Conservation (phyloP, 64 coral and sea anemone species). For the Anthopleura sola region DNA sequence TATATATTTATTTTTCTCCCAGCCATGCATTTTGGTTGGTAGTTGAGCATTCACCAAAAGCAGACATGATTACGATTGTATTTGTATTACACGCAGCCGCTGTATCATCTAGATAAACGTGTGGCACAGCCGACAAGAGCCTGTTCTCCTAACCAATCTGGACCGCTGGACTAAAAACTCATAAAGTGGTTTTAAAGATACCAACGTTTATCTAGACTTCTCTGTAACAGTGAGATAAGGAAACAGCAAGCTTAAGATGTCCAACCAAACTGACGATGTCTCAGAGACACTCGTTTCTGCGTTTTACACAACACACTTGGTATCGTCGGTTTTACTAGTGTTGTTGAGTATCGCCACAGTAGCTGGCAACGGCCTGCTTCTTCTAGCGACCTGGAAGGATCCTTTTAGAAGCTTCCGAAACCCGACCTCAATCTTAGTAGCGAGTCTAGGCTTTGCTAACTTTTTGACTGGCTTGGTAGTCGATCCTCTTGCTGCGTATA, state of each 20-base stretch:
- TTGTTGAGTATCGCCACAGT: not conserved
- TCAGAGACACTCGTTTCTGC: not conserved
- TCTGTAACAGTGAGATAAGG: not conserved
- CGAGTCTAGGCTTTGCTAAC: conserved; percentile 28
- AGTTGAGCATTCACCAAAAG: not conserved
- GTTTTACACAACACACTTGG: conserved; percentile 3
- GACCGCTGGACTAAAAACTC: not conserved
- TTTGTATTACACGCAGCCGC: not conserved
- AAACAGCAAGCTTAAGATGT: not conserved
- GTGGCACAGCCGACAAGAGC: too few species aligned
- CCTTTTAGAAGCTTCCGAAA: conserved; percentile 31
- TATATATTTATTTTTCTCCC: not conserved
- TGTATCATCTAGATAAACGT: too few species aligned
- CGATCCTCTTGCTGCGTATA: not conserved
- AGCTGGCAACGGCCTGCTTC: conserved; percentile 28
- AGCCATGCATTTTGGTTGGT: not conserved
- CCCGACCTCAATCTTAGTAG: conserved; percentile 15
- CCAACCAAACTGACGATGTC: not conserved
- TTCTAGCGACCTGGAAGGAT: conserved; percentile 34
- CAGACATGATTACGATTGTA: not conserved
- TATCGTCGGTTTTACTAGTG: conserved; percentile 8
- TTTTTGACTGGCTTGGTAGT: conserved; percentile 19
- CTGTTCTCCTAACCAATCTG: too few species aligned
- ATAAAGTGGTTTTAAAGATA: too few species aligned
- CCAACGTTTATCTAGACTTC: too few species aligned